Percentiles rank a stretch among this genome's conserved stretches.
Evolutionary conservation across 2,113 vertebrate species (phyloP).

Genomic region (Cebus imitator): DNA sequence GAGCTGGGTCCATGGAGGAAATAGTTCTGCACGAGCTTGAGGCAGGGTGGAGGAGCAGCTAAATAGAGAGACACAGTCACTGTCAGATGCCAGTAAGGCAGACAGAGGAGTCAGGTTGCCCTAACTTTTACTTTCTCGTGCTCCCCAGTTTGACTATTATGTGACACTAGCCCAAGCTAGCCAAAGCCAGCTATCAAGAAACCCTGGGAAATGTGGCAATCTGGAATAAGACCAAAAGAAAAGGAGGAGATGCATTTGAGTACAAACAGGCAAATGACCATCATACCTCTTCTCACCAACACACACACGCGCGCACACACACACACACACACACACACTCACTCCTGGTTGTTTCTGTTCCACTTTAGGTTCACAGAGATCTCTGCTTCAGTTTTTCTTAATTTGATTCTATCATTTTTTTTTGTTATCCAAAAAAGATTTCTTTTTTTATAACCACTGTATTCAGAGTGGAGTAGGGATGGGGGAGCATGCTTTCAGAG

Average conservation of each 20-base stretch:
- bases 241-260: background rate
- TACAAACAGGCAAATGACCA: background rate
- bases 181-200: background rate
- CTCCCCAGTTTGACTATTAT: background rate
- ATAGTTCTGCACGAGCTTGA: background rate
- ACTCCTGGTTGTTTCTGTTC: background rate
- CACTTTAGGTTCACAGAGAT: background rate
- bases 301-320: background rate
- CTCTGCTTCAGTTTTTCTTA: constrained; percentile 10
- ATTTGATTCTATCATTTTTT: background rate
- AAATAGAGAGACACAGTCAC: background rate
- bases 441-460: background rate
- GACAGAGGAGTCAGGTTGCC: background rate
- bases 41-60: too few relatives aligned
- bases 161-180: constrained; percentile 8
- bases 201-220: background rate
- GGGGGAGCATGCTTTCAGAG: background rate
- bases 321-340: too few relatives aligned
- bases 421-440: background rate
- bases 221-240: background rate
- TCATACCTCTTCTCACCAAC: background rate
- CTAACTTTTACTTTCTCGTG: background rate
- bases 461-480: background rate
- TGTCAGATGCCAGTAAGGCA: background rate
- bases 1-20: background rate